Evolutionary conservation across 2,797 vertebrate species (phyloP).

Genomic region (Ctenosaura bakeri): DNA sequence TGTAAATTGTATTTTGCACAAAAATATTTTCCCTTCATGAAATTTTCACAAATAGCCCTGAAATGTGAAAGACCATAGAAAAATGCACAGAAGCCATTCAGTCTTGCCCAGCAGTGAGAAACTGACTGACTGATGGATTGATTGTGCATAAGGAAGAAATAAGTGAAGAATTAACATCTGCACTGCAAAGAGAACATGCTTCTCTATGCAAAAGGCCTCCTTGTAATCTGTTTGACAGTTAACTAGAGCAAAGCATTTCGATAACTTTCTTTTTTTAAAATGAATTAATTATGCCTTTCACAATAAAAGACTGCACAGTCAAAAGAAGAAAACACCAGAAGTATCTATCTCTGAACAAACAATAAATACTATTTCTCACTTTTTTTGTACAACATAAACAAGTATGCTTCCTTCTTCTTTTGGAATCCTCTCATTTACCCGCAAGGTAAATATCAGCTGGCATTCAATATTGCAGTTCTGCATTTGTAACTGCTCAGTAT

Average conservation of each 20-base stretch:
- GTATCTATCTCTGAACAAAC: background rate
- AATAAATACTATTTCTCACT: background rate
- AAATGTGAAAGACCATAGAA: no score
- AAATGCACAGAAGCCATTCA: no score
- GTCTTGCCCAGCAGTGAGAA: no score
- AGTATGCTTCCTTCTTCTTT: background rate
- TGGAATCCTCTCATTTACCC: background rate
- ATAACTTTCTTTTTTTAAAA: no score
- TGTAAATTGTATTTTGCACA: no score
- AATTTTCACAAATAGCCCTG: no score
- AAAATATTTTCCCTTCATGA: no score
- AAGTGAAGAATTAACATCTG: no score
- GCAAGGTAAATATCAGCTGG: background rate
- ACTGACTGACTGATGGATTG: no score
- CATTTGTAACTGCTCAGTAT: no score
- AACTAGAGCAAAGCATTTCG: background rate
- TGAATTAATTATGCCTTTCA: background rate
- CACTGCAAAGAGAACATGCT: background rate
- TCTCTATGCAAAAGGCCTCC: background rate
- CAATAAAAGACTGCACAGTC: background rate
- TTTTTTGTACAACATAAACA: background rate
- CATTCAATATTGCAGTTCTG: no score
- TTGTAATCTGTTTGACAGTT: background rate
- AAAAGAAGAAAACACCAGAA: background rate
- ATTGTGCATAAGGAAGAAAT: no score